A percentile compares a stretch with the other conserved stretches of the same genome.
Conservation (phyloP, 2,888 invertebrate genomes). For the Spodoptera littoralis region DNA sequence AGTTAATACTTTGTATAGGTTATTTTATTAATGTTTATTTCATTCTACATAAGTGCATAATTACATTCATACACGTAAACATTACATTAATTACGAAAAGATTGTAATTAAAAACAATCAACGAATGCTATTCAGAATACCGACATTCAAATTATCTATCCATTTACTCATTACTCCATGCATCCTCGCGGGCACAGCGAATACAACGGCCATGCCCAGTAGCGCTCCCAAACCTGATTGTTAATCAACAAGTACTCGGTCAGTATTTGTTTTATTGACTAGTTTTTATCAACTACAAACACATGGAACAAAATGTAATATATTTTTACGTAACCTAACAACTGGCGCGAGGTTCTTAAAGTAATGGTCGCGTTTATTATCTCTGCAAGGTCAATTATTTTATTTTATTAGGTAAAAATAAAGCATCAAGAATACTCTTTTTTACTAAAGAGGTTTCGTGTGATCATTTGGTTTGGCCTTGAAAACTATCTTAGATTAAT, state of each 20-base stretch:
- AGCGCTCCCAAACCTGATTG: constrained; percentile 67
- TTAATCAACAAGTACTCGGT: constrained; percentile 63
- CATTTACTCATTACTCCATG: constrained; percentile 10
- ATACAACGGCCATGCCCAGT: constrained; percentile 38
- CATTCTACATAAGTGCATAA: too few species aligned
- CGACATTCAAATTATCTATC: not conserved
- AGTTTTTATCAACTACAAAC: constrained; percentile 70
- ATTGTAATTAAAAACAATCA: too few species aligned
- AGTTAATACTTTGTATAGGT: too few species aligned
- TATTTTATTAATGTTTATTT: too few species aligned
- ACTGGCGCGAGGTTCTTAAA: constrained; percentile 78
- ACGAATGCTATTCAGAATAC: too few species aligned
- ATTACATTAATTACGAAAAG: too few species aligned
- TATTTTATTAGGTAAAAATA: constrained; percentile 49
- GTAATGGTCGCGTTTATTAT: constrained; percentile 74
- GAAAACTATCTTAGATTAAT: constrained; percentile 28
- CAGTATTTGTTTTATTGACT: constrained; percentile 74
- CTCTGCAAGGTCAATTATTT: constrained; percentile 73
- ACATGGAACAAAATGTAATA: constrained; percentile 67
- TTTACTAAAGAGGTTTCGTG: constrained; percentile 47
- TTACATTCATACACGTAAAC: too few species aligned
- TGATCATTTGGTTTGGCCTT: constrained; percentile 43
- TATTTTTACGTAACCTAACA: constrained; percentile 79
- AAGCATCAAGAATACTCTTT: constrained; percentile 58
- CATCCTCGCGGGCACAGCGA: constrained; percentile 15